Percentiles rank a stretch among this genome's conserved stretches.
Evolutionary conservation across 2,113 vertebrate genomes (phyloP).

Genomic region (Petrocephalus zakoni): DNA sequence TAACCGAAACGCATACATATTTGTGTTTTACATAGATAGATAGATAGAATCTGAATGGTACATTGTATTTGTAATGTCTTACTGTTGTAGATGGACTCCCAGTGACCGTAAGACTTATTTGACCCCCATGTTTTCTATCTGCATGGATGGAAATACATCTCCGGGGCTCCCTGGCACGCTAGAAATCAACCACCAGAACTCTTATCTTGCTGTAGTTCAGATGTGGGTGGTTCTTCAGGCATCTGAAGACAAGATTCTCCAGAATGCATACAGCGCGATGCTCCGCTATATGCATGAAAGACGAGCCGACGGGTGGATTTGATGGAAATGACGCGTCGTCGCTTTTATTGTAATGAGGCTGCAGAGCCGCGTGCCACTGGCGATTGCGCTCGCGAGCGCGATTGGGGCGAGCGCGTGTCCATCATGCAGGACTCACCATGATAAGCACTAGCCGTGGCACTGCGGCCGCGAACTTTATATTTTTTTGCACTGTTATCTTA

Average conservation of each 20-base stretch:
- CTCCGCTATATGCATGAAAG: not conserved
- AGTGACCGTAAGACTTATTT: not conserved
- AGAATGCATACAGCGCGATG: not conserved
- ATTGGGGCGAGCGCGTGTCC: conserved; percentile 11
- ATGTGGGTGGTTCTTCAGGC: not conserved
- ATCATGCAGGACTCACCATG: not conserved
- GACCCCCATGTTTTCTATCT: not conserved
- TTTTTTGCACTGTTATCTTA: not conserved
- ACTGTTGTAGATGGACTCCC: not conserved
- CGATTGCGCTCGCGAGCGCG: not conserved
- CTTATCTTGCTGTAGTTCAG: not conserved
- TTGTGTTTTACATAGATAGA: too few species aligned
- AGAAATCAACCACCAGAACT: not conserved
- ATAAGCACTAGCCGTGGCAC: not conserved
- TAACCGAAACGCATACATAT: too few species aligned
- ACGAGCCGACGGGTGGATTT: not conserved
- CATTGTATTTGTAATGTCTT: not conserved
- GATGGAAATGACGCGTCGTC: not conserved
- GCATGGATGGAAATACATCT: not conserved
- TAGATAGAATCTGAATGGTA: not conserved
- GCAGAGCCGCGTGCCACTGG: not conserved
- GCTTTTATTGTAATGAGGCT: not conserved
- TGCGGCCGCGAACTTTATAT: not conserved
- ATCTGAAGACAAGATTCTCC: not conserved
- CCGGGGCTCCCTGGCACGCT: not conserved